Conservation (phyloP, 2,113 vertebrate genomes). For the Pongo pygmaeus region DNA sequence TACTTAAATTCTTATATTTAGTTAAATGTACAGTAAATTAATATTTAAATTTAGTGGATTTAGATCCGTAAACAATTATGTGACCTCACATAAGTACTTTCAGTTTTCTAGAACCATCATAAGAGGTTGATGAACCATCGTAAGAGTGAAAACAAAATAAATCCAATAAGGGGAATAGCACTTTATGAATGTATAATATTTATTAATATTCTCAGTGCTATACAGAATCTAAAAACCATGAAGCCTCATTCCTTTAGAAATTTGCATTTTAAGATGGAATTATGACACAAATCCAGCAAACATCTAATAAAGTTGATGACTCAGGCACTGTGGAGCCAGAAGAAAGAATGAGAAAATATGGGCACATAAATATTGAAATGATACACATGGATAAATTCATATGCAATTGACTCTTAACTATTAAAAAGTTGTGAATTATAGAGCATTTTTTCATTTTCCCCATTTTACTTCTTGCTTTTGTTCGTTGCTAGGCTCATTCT, state of each 20-base stretch:
- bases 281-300: neutral
- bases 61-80: neutral
- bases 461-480: neutral
- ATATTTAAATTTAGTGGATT: constrained; percentile 20
- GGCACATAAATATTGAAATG: neutral
- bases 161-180: neutral
- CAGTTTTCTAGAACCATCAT: neutral
- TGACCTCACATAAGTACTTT: neutral
- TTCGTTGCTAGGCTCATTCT: neutral
- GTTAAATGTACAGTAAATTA: neutral
- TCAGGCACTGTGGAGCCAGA: neutral
- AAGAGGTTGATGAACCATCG: neutral
- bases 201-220: neutral
- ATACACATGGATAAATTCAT: neutral
- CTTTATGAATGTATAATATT: neutral
- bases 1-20: neutral
- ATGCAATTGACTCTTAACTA: neutral
- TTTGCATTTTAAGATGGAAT: neutral
- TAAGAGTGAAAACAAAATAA: neutral
- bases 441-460: neutral
- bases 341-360: neutral
- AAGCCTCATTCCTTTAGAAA: neutral
- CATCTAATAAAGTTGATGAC: neutral
- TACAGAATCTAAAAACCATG: neutral
- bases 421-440: neutral